Evolutionary conservation across 2,113 vertebrate species (phyloP).

Genomic region (Apeltes quadracus): DNA sequence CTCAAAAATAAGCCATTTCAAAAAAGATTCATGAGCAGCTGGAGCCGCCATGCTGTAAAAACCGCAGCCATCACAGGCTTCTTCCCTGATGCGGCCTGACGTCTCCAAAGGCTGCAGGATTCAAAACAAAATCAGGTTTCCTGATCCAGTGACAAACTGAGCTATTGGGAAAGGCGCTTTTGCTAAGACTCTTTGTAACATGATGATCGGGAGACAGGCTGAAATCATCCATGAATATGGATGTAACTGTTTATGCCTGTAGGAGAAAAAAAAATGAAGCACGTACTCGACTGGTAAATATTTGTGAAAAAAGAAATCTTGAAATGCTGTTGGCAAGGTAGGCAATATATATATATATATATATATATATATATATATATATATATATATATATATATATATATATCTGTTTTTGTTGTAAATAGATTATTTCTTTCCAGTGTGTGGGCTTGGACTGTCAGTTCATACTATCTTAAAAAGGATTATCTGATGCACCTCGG

Average conservation of each 20-base stretch:
- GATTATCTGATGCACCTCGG: constrained; percentile 84
- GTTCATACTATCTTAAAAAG: constrained; percentile 83
- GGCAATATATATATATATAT: constrained; percentile 64
- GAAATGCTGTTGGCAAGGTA: constrained; percentile 67
- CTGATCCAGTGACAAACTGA: constrained; percentile 78
- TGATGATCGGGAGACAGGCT: constrained; percentile 77
- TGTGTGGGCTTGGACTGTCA: constrained; percentile 78
- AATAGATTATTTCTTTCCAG: constrained; percentile 77
- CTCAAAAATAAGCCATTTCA: constrained; percentile 80
- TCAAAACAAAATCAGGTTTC: constrained; percentile 82
- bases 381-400: too few relatives aligned
- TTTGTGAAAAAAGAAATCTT: constrained; percentile 64
- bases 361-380: too few relatives aligned
- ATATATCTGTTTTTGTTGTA: constrained; percentile 70
- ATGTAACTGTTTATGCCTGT: constrained; percentile 78
- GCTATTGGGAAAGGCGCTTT: constrained; percentile 76
- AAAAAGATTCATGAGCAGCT: constrained; percentile 75
- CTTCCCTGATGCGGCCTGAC: constrained; percentile 74
- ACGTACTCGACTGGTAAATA: constrained; percentile 73
- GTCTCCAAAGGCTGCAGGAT: constrained; percentile 74
- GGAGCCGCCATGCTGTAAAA: constrained; percentile 66
- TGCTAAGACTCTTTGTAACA: constrained; percentile 81
- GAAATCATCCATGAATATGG: constrained; percentile 82
- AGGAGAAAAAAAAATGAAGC: constrained; percentile 74
- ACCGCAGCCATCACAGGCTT: constrained; percentile 72